Percentiles rank a stretch among this genome's conserved stretches.
phyloP scores from a whole-genome alignment of 2,888 invertebrate species.

The Catotricha subobsoleta region DNA sequence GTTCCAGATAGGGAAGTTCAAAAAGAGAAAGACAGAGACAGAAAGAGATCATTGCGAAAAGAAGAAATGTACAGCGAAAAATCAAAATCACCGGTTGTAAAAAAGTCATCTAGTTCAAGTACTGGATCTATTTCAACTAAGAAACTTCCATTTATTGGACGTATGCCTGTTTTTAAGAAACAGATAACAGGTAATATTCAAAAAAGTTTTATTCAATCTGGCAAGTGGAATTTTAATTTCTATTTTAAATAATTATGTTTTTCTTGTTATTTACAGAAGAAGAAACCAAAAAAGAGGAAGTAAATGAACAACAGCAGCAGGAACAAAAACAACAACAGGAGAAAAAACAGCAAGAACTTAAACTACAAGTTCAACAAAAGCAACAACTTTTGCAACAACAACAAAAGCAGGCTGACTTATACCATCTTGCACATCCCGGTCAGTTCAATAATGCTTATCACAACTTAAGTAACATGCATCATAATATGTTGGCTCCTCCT shows the following conservation, averaged over 20 bases:
- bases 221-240: too few relatives aligned
- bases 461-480: neutral
- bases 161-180: slow-evolving; percentile 60
- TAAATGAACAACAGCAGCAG: neutral
- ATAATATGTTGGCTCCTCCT: neutral
- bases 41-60: slow-evolving; percentile 13
- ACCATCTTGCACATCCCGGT: slow-evolving; percentile 1
- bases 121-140: slow-evolving; percentile 30
- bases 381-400: slow-evolving; percentile 1
- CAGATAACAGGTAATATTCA: slow-evolving; percentile 22
- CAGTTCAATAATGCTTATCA: neutral
- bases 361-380: slow-evolving; percentile 1
- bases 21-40: slow-evolving; percentile 8
- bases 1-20: slow-evolving; percentile 15
- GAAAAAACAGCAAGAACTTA: neutral
- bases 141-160: slow-evolving; percentile 68
- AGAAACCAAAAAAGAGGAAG: neutral
- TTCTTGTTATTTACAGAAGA: neutral
- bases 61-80: neutral
- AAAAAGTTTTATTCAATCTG: neutral
- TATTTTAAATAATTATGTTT: slow-evolving; percentile 17
- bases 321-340: neutral
- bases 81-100: slow-evolving; percentile 16
- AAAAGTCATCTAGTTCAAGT: slow-evolving; percentile 5
- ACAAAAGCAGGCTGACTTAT: slow-evolving; percentile 1